These are phyloP conservation scores for Acrocephalus arundinaceus DNA, from an alignment of 2,113 vertebrate genomes.

Conservation along the genomic window DNA sequence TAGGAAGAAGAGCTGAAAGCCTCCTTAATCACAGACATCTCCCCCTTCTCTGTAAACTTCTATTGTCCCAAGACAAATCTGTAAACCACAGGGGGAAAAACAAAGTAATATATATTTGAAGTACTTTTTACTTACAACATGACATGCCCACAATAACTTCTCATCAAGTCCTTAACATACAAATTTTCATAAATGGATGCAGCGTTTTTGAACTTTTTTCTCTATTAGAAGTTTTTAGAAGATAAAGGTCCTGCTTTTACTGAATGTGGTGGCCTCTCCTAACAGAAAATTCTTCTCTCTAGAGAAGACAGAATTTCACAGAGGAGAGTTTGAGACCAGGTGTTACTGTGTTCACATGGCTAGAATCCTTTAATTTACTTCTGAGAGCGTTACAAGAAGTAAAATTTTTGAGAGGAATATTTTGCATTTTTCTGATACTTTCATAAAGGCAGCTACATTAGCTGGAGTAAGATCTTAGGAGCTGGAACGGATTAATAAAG, in stretches of 20 bases:
- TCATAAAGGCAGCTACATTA: neutral
- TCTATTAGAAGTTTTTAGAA: neutral
- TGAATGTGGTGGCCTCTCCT: neutral
- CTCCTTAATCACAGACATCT: constrained; percentile 10
- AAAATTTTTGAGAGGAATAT: neutral
- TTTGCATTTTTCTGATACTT: neutral
- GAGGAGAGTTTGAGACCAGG: neutral
- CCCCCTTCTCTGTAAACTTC: neutral
- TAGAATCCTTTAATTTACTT: neutral
- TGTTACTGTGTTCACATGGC: neutral
- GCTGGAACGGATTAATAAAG: neutral
- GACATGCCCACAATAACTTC: neutral
- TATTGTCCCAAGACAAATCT: constrained; percentile 8
- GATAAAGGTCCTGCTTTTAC: neutral
- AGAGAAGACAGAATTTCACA: neutral
- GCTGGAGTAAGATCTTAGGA: neutral
- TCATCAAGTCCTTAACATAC: neutral
- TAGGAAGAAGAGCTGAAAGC: constrained; percentile 52
- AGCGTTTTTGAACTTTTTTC: neutral
- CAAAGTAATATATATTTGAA: neutral
- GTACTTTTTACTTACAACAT: neutral
- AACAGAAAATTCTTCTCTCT: neutral
- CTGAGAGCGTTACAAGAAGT: neutral
- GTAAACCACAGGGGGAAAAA: neutral
- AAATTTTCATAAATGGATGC: neutral